A percentile compares a stretch with the other conserved stretches of the same genome.
Evolutionary conservation across 2,113 vertebrate species (phyloP).

Genomic region (Neotragus pygmaeus): DNA sequence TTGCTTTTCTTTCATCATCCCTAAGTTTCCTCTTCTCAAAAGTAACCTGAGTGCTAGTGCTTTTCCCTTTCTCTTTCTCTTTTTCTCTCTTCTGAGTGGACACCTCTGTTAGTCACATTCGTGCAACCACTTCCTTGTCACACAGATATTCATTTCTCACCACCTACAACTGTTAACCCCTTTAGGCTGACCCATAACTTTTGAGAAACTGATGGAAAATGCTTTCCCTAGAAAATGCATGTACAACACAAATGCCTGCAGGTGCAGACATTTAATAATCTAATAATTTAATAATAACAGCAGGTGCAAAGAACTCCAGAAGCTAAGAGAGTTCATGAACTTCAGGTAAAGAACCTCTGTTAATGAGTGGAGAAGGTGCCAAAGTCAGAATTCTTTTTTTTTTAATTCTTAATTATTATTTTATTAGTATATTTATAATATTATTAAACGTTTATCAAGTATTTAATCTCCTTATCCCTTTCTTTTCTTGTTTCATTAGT

Average conservation of each 20-base stretch:
- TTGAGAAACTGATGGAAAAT: background rate
- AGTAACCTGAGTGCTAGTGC: background rate
- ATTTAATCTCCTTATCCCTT: too few relatives aligned
- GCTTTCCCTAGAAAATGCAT: background rate
- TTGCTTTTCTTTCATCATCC: background rate
- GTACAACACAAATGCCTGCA: background rate
- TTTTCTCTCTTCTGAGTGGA: background rate
- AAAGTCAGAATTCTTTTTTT: background rate
- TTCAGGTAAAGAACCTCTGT: background rate
- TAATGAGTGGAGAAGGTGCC: background rate
- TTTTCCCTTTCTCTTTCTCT: background rate
- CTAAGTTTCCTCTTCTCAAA: background rate
- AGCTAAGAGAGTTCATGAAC: background rate
- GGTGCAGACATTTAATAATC: too few relatives aligned
- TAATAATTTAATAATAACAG: background rate
- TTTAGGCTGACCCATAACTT: background rate
- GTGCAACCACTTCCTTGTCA: too few relatives aligned
- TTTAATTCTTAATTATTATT: too few relatives aligned
- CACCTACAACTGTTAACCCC: background rate
- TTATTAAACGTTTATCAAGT: too few relatives aligned
- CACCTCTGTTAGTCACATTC: background rate
- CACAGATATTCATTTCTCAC: background rate
- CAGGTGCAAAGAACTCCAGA: background rate
- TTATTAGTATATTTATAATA: too few relatives aligned
- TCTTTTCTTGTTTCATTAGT: too few relatives aligned